phyloP scores from a whole-genome alignment of 2,113 vertebrate genomes.

The Epinephelus lanceolatus region DNA sequence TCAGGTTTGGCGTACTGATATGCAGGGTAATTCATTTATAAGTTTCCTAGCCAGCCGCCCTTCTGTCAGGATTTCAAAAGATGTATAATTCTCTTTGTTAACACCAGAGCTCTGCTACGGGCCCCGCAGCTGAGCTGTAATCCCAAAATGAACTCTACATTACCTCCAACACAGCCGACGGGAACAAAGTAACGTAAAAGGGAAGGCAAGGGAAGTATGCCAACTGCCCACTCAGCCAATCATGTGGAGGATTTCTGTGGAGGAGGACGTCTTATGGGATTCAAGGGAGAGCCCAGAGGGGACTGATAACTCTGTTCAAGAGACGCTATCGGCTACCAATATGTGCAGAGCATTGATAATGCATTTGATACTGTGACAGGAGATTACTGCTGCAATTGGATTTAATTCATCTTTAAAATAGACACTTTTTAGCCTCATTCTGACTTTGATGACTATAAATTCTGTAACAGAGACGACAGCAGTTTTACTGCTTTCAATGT shows the following conservation, averaged over 20 bases:
- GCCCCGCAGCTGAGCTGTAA: slow-evolving; percentile 57
- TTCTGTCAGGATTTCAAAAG: slow-evolving; percentile 60
- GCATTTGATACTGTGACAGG: slow-evolving; percentile 11
- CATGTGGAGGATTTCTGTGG: slow-evolving; percentile 37
- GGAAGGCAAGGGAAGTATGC: slow-evolving; percentile 60
- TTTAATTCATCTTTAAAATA: slow-evolving; percentile 8
- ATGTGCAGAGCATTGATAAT: slow-evolving; percentile 41
- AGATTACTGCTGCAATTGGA: slow-evolving; percentile 22
- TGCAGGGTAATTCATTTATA: slow-evolving; percentile 30
- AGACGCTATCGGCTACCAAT: slow-evolving; percentile 45
- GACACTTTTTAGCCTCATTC: neutral
- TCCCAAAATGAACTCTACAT: slow-evolving; percentile 78
- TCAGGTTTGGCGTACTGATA: slow-evolving; percentile 39
- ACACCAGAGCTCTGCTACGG: slow-evolving; percentile 42
- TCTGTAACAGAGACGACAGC: neutral
- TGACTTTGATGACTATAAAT: neutral
- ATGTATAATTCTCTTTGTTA: slow-evolving; percentile 73
- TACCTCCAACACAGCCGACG: slow-evolving; percentile 69
- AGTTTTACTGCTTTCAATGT: neutral
- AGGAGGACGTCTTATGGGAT: slow-evolving; percentile 57
- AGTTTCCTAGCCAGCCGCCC: slow-evolving; percentile 21
- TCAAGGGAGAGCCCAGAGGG: slow-evolving; percentile 42
- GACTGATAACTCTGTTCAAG: slow-evolving; percentile 56
- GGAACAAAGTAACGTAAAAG: slow-evolving; percentile 59
- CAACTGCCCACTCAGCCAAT: slow-evolving; percentile 69